These are phyloP conservation scores for Cephalotes varians DNA, from an alignment of 2,888 invertebrate genomes.

Conservation along the genomic window DNA sequence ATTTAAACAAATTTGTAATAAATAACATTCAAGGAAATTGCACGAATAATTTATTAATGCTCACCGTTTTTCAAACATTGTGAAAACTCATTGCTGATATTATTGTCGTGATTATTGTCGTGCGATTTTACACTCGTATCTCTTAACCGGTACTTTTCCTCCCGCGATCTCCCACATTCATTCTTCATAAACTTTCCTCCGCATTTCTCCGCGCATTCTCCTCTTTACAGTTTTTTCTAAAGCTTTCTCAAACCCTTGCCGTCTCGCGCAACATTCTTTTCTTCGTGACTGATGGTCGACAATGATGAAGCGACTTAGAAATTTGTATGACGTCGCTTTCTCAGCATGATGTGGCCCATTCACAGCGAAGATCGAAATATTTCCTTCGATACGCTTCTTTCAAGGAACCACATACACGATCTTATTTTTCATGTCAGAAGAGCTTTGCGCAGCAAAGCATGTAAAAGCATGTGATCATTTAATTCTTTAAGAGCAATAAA, in stretches of 20 bases:
- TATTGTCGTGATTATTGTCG: neutral
- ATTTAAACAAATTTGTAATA: neutral
- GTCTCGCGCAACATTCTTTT: slow-evolving; percentile 61
- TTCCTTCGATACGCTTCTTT: slow-evolving; percentile 5
- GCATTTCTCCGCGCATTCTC: neutral
- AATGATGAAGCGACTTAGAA: slow-evolving; percentile 76
- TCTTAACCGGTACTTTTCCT: slow-evolving; percentile 4
- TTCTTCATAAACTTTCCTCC: slow-evolving; percentile 31
- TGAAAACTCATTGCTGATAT: neutral
- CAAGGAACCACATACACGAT: neutral
- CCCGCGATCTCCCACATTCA: slow-evolving; percentile 1
- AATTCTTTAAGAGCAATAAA: neutral
- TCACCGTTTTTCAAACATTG: neutral
- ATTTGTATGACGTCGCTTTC: slow-evolving; percentile 70
- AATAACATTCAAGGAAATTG: neutral
- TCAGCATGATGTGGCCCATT: slow-evolving; percentile 55
- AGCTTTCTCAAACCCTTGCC: slow-evolving; percentile 37
- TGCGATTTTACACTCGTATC: neutral
- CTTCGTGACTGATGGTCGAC: slow-evolving; percentile 71
- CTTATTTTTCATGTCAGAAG: neutral
- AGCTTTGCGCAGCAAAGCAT: neutral
- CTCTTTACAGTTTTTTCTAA: slow-evolving; percentile 62
- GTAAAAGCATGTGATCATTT: neutral
- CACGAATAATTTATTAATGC: neutral
- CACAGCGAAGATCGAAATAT: neutral